Percentiles rank a stretch among this genome's conserved stretches.
Conservation (phyloP, 2,797 vertebrate genomes). For the Euphonia xanthogaster region DNA sequence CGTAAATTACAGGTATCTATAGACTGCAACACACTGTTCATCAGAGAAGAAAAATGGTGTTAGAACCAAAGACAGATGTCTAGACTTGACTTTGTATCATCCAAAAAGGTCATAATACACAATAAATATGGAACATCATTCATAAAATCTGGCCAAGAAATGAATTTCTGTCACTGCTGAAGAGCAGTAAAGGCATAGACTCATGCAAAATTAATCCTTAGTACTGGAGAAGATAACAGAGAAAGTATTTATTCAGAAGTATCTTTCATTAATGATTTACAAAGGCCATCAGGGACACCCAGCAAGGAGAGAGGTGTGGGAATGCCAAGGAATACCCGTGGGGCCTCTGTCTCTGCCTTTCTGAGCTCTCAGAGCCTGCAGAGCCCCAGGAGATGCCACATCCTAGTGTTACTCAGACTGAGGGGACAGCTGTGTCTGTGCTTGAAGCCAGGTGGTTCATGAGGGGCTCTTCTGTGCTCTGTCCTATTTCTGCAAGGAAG, state of each 20-base stretch:
- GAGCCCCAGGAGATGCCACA: not conserved
- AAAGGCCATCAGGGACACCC: not conserved
- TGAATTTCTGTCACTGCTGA: not conserved
- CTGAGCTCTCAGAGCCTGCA: not conserved
- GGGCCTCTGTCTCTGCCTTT: not conserved
- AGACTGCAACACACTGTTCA: not conserved
- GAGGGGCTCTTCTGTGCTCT: not conserved
- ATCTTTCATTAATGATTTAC: not conserved
- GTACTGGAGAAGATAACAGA: not conserved
- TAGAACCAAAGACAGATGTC: not conserved
- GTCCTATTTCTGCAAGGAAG: not conserved
- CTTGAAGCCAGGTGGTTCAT: not conserved
- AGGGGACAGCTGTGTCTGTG: not conserved
- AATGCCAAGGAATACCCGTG: not conserved
- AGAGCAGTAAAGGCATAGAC: not conserved
- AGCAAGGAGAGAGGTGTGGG: not conserved
- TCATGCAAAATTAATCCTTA: not conserved
- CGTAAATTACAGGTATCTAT: not conserved
- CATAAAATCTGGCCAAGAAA: not conserved
- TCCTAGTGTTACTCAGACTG: accelerated
- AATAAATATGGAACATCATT: not conserved
- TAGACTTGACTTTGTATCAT: not conserved
- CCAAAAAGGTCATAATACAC: not conserved
- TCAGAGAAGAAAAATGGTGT: not conserved
- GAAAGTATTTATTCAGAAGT: not conserved